phyloP scores from a whole-genome alignment of 2,888 invertebrate genomes.

The Rutpela maculata region DNA sequence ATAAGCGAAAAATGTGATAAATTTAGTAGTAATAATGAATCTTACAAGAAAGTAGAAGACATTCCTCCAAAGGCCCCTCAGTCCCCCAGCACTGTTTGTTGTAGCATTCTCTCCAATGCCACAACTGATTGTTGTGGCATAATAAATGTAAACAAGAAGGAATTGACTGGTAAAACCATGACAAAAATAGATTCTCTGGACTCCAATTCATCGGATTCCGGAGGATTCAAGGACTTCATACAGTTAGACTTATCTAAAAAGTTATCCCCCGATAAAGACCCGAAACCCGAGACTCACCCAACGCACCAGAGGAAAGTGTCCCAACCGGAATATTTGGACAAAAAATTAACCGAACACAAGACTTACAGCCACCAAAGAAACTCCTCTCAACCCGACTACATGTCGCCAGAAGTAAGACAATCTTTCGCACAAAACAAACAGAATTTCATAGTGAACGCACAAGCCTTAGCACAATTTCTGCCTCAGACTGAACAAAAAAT shows the following conservation, averaged over 20 bases:
- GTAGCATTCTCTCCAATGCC: constrained; percentile 72
- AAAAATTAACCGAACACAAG: constrained; percentile 61
- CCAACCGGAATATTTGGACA: constrained; percentile 69
- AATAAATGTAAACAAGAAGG: constrained; percentile 70
- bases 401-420: constrained; percentile 58
- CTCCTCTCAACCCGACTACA: constrained; percentile 67
- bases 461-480: constrained; percentile 71
- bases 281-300: constrained; percentile 43
- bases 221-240: constrained; percentile 74
- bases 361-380: constrained; percentile 67
- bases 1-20: constrained; percentile 69
- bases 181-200: constrained; percentile 72
- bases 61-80: constrained; percentile 68
- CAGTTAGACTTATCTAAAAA: constrained; percentile 66
- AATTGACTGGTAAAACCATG: constrained; percentile 67
- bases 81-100: constrained; percentile 73
- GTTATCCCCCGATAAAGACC: constrained; percentile 54
- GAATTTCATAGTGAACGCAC: constrained; percentile 69
- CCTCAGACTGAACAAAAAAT: constrained; percentile 70
- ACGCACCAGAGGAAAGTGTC: constrained; percentile 70
- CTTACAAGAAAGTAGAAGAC: constrained; percentile 63
- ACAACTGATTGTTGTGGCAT: constrained; percentile 74
- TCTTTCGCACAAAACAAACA: constrained; percentile 63
- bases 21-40: constrained; percentile 61
- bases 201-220: constrained; percentile 73